Conservation (phyloP, 2,888 invertebrate species). For the Trichopria drosophilae region DNA sequence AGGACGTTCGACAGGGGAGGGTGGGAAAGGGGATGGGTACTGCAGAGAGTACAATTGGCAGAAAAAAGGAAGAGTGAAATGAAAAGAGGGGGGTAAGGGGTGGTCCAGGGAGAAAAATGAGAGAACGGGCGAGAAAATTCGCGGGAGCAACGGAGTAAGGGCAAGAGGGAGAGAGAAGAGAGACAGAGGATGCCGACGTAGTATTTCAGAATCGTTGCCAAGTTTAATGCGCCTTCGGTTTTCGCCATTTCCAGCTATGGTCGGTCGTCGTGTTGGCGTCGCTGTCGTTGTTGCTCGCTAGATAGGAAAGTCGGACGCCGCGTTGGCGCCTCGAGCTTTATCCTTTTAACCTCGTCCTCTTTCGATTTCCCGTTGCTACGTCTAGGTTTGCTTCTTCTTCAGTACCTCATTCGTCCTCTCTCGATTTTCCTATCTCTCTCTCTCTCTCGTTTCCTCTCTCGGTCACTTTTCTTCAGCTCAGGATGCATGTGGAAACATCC, state of each 20-base stretch:
- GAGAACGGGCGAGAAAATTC: neutral
- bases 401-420: conserved; percentile 27
- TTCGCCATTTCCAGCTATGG: conserved; percentile 36
- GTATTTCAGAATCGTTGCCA: conserved; percentile 43
- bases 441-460: conserved; percentile 23
- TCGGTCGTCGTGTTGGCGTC: conserved; percentile 5
- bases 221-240: conserved; percentile 48
- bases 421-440: conserved; percentile 21
- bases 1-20: conserved; percentile 5
- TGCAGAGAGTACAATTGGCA: conserved; percentile 16
- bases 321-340: conserved; percentile 48
- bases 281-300: conserved; percentile 32
- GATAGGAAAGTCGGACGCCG: conserved; percentile 44
- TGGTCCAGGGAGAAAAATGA: neutral
- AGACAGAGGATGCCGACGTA: conserved; percentile 9
- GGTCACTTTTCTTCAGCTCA: conserved; percentile 1
- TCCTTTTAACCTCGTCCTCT: conserved; percentile 33
- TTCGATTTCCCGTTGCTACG: conserved; percentile 29
- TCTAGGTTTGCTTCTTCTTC: conserved; percentile 14
- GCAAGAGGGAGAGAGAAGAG: conserved; percentile 3
- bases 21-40: neutral
- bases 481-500: no score
- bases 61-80: neutral
- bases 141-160: conserved; percentile 8
- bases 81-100: neutral